These are phyloP conservation scores for Triplophysa tibetana DNA, from an alignment of 2,113 vertebrate genomes.

Conservation along the genomic window DNA sequence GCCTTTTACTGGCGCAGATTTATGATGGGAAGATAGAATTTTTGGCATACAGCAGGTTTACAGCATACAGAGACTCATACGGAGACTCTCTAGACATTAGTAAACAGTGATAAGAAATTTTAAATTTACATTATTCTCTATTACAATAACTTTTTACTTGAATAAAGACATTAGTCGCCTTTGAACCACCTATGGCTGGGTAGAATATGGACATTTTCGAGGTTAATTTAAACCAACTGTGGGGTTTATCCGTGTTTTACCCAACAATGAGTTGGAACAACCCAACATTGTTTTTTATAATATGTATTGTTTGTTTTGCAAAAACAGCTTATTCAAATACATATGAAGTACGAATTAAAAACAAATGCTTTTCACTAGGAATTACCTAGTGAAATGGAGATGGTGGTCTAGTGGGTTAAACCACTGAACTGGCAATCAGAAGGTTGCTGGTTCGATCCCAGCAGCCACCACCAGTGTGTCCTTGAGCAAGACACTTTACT, in stretches of 20 bases:
- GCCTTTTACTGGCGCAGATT: constrained; percentile 40
- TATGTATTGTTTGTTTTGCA: no score
- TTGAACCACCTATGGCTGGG: neutral
- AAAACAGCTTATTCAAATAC: no score
- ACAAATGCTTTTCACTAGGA: neutral
- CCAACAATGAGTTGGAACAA: no score
- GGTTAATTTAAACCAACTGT: neutral
- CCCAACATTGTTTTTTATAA: no score
- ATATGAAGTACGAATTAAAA: neutral
- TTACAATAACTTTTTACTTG: no score
- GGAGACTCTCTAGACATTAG: neutral
- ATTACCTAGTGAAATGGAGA: no score
- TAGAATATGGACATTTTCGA: no score
- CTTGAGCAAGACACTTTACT: no score
- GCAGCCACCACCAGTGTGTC: no score
- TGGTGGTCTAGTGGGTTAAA: no score
- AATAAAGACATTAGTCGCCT: neutral
- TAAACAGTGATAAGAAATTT: neutral
- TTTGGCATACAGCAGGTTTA: constrained; percentile 44
- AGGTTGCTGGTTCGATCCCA: no score
- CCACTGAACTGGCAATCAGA: no score
- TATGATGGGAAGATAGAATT: constrained; percentile 47
- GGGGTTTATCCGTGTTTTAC: neutral
- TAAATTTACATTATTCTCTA: neutral
- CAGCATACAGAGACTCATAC: constrained; percentile 24